Conservation (phyloP, 2,113 vertebrate genomes). For the Terrapene triunguis region DNA sequence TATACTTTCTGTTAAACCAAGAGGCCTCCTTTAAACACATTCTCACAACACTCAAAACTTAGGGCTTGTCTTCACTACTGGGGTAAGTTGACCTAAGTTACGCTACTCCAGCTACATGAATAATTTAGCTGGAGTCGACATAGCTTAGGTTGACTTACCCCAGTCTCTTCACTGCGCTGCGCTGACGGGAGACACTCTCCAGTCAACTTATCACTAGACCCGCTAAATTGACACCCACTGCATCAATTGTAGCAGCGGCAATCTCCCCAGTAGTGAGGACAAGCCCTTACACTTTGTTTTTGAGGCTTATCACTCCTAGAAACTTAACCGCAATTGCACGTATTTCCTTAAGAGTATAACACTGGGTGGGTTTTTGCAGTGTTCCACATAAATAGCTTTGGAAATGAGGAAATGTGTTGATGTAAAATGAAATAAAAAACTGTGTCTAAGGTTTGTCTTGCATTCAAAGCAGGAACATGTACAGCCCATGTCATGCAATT, state of each 20-base stretch:
- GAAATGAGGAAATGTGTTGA: not conserved
- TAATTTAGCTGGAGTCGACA: no score
- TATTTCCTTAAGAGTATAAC: conserved; percentile 55
- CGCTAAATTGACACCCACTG: no score
- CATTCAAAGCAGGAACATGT: not conserved
- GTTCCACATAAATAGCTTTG: not conserved
- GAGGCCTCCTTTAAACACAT: conserved; percentile 53
- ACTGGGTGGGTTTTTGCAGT: conserved; percentile 24
- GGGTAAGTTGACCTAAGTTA: no score
- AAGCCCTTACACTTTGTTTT: conserved; percentile 59
- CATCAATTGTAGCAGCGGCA: no score
- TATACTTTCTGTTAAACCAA: not conserved
- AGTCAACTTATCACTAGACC: no score
- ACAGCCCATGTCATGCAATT: not conserved
- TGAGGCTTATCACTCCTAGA: conserved; percentile 48
- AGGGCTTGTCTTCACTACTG: no score
- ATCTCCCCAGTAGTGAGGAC: no score
- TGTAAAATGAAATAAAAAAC: not conserved
- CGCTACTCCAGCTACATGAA: no score
- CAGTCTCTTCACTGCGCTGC: no score
- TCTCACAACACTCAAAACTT: not conserved
- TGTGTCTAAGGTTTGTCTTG: not conserved
- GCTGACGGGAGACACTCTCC: no score
- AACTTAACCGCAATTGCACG: not conserved
- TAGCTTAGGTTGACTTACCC: no score